Percentiles rank a stretch among this genome's conserved stretches.
These are phyloP conservation scores for Falcaria lacertinaria DNA, from an alignment of 2,888 invertebrate genomes.

Conservation along the genomic window DNA sequence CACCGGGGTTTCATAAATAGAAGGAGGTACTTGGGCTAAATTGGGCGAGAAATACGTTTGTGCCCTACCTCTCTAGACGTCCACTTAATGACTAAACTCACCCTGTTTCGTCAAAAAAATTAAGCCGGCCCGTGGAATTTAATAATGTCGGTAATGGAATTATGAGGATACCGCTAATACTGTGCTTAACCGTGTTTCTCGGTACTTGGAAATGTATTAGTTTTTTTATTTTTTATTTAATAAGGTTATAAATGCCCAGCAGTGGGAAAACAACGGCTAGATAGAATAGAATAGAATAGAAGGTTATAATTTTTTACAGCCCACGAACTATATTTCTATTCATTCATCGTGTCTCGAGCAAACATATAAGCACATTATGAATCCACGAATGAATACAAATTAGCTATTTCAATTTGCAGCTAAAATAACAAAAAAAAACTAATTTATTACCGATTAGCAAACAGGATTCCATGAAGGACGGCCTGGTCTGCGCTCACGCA, in stretches of 20 bases:
- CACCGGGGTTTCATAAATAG: too few relatives aligned
- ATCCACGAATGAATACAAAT: background rate
- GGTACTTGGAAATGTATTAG: background rate
- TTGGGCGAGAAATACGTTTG: background rate
- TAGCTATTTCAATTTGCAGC: background rate
- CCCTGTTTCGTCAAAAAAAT: background rate
- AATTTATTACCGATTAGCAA: slow-evolving; percentile 15
- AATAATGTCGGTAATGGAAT: background rate
- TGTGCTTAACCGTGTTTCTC: background rate
- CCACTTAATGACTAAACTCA: background rate
- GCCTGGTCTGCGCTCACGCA: slow-evolving; percentile 17
- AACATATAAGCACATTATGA: too few relatives aligned
- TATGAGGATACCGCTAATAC: background rate
- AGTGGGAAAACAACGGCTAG: too few relatives aligned
- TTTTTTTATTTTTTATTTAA: too few relatives aligned
- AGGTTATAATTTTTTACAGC: too few relatives aligned
- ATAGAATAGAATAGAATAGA: too few relatives aligned
- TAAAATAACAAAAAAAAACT: background rate
- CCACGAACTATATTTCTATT: too few relatives aligned
- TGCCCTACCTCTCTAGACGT: background rate
- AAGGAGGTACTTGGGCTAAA: background rate
- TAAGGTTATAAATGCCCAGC: too few relatives aligned
- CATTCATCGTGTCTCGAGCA: too few relatives aligned
- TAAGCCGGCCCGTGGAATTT: background rate
- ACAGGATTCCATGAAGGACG: slow-evolving; percentile 32